A percentile compares a stretch with the other conserved stretches of the same genome.
Conservation (phyloP, 2,888 invertebrate species). For the Crossocerus cetratus region DNA sequence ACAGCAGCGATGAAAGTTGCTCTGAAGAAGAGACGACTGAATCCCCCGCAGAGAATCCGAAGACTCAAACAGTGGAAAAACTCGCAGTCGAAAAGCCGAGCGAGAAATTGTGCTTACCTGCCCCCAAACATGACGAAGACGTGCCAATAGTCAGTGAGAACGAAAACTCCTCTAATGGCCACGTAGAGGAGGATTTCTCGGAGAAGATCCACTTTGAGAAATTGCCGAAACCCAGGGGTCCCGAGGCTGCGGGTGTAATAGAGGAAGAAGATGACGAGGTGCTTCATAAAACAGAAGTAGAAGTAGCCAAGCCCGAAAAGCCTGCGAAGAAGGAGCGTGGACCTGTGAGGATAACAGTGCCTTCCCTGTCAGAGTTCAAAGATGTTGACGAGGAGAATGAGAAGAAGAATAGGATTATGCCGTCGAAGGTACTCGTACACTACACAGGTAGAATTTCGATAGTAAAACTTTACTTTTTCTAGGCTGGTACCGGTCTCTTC, state of each 20-base stretch:
- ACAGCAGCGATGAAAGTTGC: conserved; percentile 70
- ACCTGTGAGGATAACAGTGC: conserved; percentile 83
- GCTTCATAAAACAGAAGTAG: conserved; percentile 59
- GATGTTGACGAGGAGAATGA: conserved; percentile 79
- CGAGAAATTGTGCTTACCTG: conserved; percentile 59
- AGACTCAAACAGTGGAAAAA: background rate
- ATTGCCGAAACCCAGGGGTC: conserved; percentile 78
- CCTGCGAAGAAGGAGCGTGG: conserved; percentile 71
- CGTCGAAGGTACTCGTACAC: conserved; percentile 77
- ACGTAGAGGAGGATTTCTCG: background rate
- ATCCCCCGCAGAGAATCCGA: background rate
- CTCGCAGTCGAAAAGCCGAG: conserved; percentile 12
- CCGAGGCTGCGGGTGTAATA: conserved; percentile 46
- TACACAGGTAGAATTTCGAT: background rate
- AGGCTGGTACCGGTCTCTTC: conserved; percentile 84
- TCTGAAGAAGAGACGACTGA: conserved; percentile 65
- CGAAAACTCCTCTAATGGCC: background rate
- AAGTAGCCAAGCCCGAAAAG: conserved; percentile 61
- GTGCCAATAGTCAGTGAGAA: background rate
- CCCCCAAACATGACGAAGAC: conserved; percentile 60
- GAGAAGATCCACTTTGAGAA: conserved; percentile 62
- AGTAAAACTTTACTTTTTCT: conserved; percentile 66
- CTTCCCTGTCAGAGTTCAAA: conserved; percentile 83
- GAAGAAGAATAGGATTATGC: conserved; percentile 76
- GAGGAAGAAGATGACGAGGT: conserved; percentile 81